These are phyloP conservation scores for Gadus macrocephalus DNA, from an alignment of 2,113 vertebrate genomes.

Conservation along the genomic window DNA sequence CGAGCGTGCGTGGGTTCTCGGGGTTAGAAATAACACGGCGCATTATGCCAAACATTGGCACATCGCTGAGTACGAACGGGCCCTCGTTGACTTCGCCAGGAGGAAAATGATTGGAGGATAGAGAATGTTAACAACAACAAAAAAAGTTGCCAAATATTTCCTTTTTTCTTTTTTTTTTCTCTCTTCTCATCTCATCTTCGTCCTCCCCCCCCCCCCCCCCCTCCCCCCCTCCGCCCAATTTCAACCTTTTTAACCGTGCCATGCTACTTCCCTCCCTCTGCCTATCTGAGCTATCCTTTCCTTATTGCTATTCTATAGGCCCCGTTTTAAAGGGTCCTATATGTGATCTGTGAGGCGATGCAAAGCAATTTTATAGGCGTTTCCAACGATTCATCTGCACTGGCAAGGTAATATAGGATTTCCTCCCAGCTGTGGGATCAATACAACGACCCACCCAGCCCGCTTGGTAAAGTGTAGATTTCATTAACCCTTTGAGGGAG, in stretches of 20 bases:
- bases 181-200: too few species aligned
- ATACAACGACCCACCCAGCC: slow-evolving; percentile 35
- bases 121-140: slow-evolving; percentile 45
- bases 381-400: slow-evolving; percentile 69
- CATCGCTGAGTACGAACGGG: slow-evolving; percentile 41
- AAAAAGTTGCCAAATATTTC: not conserved
- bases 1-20: slow-evolving; percentile 25
- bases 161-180: not conserved
- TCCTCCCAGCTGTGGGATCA: slow-evolving; percentile 60
- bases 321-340: slow-evolving; percentile 29
- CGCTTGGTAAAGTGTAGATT: slow-evolving; percentile 67
- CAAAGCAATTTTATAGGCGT: slow-evolving; percentile 57
- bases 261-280: slow-evolving; percentile 38
- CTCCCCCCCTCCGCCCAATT: slow-evolving; percentile 34
- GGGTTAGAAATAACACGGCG: slow-evolving; percentile 46
- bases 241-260: slow-evolving; percentile 27
- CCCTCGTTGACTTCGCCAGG: slow-evolving; percentile 50
- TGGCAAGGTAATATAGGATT: slow-evolving; percentile 63
- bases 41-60: slow-evolving; percentile 26
- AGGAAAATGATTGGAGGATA: slow-evolving; percentile 13
- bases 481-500: slow-evolving; percentile 74
- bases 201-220: slow-evolving; percentile 32
- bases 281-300: slow-evolving; percentile 51
- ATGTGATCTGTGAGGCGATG: slow-evolving; percentile 52
- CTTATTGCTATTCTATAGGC: slow-evolving; percentile 56